Base-by-base conservation (phyloP, 2,888 invertebrate species). In the Habrosyne pyritoides region DNA sequence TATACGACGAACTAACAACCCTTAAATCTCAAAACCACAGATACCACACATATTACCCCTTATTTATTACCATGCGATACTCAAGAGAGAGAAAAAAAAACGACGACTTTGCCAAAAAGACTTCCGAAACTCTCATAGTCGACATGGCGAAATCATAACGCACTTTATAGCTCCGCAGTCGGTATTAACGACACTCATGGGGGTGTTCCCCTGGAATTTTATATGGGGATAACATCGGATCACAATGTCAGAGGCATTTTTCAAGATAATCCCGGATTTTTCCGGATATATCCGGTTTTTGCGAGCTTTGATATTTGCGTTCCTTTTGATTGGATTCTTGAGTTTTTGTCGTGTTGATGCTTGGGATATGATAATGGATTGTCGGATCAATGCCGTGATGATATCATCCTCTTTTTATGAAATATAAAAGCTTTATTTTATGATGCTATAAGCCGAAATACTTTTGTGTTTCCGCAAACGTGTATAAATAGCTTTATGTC, bases 261-360 rank as follows among this genome's bases (percentile, higher is more conserved):
- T 53, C 47, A 54, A 33, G 57, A 54, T 57, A 49, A 57, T 57
- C 57, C 54, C 57, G 59, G 61, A 65, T 60, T 61, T 55, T 59
- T 57, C 51, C 60, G 21, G 64, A 62, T 64, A 48, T 30, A 66
- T 59, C 63, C 66, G 63, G 51, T 53, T 56, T 55, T n/a, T 42
- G 18, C 8, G 42, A 52, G 51, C 53, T 53, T 46, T 46, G 48
- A 49, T 54, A 48, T 46, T 62, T 56, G 59, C 60, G 59, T 10
- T 26, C 8, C 21, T 26, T 47, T 2, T 14, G 50, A 50, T 50
- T 28, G 50, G 50, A 28, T 50, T 33, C n/a, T 33, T 33, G 33
- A n/a, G 6, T n/a, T 33, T 33, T 2, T n/a, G 33, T 33, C 30
- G 33, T 33, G n/a, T 33, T 33, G 30, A 30, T 12, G 4, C n/a